These are phyloP conservation scores for Lacanobia oleracea DNA, from an alignment of 2,888 invertebrate genomes.

Conservation along the genomic window DNA sequence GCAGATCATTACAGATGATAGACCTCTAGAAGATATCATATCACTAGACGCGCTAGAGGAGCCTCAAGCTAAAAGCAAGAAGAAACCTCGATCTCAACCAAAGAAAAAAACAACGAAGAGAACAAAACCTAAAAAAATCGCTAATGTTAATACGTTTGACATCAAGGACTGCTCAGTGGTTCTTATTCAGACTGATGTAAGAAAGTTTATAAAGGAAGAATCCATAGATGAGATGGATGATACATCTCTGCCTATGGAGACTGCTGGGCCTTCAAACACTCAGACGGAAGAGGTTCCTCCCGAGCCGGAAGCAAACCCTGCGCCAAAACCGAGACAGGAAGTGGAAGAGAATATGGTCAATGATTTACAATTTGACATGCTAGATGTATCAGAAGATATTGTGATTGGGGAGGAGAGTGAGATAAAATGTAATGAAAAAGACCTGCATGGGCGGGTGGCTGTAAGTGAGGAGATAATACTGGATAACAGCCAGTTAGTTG, in stretches of 20 bases:
- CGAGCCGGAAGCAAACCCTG: slow-evolving; percentile 5
- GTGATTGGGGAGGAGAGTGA: slow-evolving; percentile 83
- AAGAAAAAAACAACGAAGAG: slow-evolving; percentile 62
- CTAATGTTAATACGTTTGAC: slow-evolving; percentile 51
- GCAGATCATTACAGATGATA: slow-evolving; percentile 85
- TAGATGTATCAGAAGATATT: slow-evolving; percentile 88
- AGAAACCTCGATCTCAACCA: slow-evolving; percentile 65
- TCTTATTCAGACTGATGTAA: slow-evolving; percentile 75
- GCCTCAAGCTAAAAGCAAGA: slow-evolving; percentile 69
- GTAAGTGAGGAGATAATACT: slow-evolving; percentile 83
- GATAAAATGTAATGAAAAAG: slow-evolving; percentile 76
- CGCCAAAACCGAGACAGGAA: slow-evolving; percentile 33
- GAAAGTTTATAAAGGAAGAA: slow-evolving; percentile 66
- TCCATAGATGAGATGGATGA: slow-evolving; percentile 23
- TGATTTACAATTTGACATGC: slow-evolving; percentile 86
- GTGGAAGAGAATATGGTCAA: slow-evolving; percentile 69
- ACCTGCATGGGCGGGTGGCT: slow-evolving; percentile 66
- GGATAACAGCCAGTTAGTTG: slow-evolving; percentile 83
- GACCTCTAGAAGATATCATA: slow-evolving; percentile 86
- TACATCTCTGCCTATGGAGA: slow-evolving; percentile 12
- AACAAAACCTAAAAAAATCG: slow-evolving; percentile 57
- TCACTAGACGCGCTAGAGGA: slow-evolving; percentile 82
- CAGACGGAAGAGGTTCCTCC: neutral
- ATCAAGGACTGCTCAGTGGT: slow-evolving; percentile 81
- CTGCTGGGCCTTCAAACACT: slow-evolving; percentile 4